Evolutionary conservation across 2,797 vertebrate species (phyloP), one percentile per base, ranked within the genome.

Genomic region (Lutjanus argentimaculatus): DNA sequence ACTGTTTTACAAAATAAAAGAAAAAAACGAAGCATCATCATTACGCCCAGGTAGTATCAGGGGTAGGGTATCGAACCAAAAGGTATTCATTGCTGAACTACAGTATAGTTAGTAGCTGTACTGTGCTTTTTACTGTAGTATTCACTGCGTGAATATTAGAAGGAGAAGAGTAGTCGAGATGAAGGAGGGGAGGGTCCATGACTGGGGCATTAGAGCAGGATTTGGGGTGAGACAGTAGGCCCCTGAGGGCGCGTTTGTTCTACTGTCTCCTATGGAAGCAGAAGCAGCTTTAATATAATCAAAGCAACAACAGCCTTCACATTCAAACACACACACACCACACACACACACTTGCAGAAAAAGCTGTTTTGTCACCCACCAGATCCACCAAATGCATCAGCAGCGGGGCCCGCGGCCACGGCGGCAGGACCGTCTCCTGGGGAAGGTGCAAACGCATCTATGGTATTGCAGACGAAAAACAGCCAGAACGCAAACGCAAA

Each of bases 391-490:
- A 98, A 99, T 90, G 97, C 97, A 97, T 99, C 98, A 94, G 98
- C 96, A 92, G 97, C 98, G 75, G 98, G 97, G 88, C 96, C 95
- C 83, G 97, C 96, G 89, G 97, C 97, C 93, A 96, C 97, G 87
- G 96, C 93, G 91, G 96, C 95, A 90, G 97, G 96, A 95, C 97
- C 97, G 87, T 99, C 98, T 94, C 97, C 97, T 89, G 98, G 98
- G 95, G 98, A 99, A 94, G 97, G 96, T 94, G 98, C 98, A 97
- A 99, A 99, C 88, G 98, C 98, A 95, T 99, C 98, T 99, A 96
- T 92, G 94, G 94, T 94, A 96, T 91, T 93, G 95, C 89, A 94
- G 88, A 94, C 62, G 79, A 83, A 89, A 36, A 89, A 91, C 84
- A 91, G 88, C 87, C 80, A 71, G 79, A 89, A 91, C 88, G 70